Evolutionary conservation across 2,888 invertebrate genomes (phyloP).

Genomic region (Zootermopsis nevadensis): DNA sequence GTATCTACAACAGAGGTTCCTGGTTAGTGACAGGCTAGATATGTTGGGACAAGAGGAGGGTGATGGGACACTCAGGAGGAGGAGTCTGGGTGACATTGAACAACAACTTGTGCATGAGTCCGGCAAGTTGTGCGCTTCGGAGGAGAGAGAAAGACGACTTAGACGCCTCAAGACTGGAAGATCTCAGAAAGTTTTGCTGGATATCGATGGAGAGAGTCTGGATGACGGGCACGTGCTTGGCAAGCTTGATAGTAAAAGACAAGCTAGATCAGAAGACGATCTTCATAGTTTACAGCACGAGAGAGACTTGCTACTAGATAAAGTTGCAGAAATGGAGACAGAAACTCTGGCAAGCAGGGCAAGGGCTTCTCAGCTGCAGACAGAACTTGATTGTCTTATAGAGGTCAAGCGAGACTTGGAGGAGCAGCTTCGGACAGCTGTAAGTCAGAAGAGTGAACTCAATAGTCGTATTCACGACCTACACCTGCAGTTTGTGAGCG

Average conservation of each 20-base stretch:
- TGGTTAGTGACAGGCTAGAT: conserved; percentile 63
- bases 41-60: conserved; percentile 58
- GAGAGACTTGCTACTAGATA: conserved; percentile 79
- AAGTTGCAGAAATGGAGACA: conserved; percentile 79
- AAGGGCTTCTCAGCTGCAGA: conserved; percentile 73
- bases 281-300: conserved; percentile 75
- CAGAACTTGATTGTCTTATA: conserved; percentile 71
- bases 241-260: conserved; percentile 51
- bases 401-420: conserved; percentile 71
- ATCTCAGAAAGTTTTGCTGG: neutral
- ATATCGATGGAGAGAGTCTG: neutral
- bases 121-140: neutral
- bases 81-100: conserved; percentile 39
- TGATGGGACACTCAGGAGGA: conserved; percentile 51
- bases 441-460: conserved; percentile 68
- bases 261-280: conserved; percentile 64
- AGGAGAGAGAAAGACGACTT: conserved; percentile 39
- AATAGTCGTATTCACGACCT: conserved; percentile 70
- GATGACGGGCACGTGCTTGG: neutral
- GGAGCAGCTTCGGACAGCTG: conserved; percentile 69
- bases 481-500: conserved; percentile 64
- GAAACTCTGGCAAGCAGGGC: conserved; percentile 76
- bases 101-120: conserved; percentile 15
- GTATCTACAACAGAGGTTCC: conserved; percentile 65
- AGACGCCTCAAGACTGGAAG: conserved; percentile 2